phyloP scores from a whole-genome alignment of 2,113 vertebrate genomes.

The Bettongia penicillata region DNA sequence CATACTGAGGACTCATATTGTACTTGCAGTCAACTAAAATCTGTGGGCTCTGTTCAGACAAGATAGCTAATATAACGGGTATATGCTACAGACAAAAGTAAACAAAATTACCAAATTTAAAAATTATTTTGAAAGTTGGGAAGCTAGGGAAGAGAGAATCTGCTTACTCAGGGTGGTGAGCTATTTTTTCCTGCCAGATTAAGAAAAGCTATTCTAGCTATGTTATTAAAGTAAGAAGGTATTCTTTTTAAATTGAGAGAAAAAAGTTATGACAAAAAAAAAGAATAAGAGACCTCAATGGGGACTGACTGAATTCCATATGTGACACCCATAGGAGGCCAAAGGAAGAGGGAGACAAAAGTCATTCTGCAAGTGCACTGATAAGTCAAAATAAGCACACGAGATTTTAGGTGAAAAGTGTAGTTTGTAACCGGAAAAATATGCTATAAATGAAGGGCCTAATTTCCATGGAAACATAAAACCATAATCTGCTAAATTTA shows the following conservation, averaged over 20 bases:
- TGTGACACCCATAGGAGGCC: neutral
- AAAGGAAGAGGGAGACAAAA: neutral
- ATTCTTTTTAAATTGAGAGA: neutral
- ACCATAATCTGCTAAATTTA: constrained; percentile 35
- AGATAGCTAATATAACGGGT: neutral
- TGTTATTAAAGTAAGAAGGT: neutral
- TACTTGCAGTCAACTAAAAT: neutral
- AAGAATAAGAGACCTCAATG: neutral
- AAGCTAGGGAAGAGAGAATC: neutral
- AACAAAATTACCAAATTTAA: neutral
- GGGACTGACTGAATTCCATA: neutral
- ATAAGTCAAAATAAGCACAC: neutral
- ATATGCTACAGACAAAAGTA: neutral
- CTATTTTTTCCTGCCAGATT: neutral
- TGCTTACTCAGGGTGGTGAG: neutral
- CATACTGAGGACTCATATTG: neutral
- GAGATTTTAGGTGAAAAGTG: neutral
- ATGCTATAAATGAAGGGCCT: neutral
- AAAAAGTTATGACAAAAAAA: neutral
- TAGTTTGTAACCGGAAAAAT: neutral
- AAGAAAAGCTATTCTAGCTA: neutral
- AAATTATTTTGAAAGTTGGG: neutral
- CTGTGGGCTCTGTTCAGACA: neutral
- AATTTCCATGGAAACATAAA: constrained; percentile 53
- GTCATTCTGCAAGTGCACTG: neutral